Evolutionary conservation across 2,113 vertebrate species (phyloP).

Genomic region (Erythrocercus mccallii): DNA sequence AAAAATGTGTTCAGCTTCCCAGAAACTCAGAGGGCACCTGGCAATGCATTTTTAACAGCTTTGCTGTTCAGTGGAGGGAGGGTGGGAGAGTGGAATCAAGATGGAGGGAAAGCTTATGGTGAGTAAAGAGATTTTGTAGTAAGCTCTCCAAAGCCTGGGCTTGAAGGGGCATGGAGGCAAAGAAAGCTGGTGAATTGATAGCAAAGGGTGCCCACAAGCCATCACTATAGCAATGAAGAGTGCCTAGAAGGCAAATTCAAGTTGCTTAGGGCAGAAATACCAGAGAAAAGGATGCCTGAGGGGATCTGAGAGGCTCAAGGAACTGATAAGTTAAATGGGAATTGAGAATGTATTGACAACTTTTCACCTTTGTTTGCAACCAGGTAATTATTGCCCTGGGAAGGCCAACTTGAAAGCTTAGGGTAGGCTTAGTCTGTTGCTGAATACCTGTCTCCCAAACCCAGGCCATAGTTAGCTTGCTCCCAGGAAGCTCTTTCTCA

Average conservation of each 20-base stretch:
- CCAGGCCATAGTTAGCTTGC: not conserved
- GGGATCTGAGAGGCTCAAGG: not conserved
- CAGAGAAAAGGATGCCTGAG: not conserved
- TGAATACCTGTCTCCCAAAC: not conserved
- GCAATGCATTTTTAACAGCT: not conserved
- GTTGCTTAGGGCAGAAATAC: constrained; percentile 13
- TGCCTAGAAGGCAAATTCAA: not conserved
- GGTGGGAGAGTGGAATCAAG: not conserved
- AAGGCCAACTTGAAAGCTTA: not conserved
- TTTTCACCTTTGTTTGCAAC: not conserved
- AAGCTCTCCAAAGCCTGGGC: not conserved
- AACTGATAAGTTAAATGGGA: not conserved
- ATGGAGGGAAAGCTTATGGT: not conserved
- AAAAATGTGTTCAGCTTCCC: not conserved
- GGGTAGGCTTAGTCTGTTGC: not conserved
- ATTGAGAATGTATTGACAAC: not conserved
- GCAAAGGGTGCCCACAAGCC: not conserved
- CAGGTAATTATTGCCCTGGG: not conserved
- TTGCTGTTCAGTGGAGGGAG: not conserved
- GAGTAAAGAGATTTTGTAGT: not conserved
- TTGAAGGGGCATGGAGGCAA: not conserved
- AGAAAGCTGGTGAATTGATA: not conserved
- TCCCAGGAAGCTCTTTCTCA: not conserved
- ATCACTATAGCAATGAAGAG: not conserved
- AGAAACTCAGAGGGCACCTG: not conserved